phyloP scores from a whole-genome alignment of 2,113 vertebrate genomes.

The Ahaetulla prasina region DNA sequence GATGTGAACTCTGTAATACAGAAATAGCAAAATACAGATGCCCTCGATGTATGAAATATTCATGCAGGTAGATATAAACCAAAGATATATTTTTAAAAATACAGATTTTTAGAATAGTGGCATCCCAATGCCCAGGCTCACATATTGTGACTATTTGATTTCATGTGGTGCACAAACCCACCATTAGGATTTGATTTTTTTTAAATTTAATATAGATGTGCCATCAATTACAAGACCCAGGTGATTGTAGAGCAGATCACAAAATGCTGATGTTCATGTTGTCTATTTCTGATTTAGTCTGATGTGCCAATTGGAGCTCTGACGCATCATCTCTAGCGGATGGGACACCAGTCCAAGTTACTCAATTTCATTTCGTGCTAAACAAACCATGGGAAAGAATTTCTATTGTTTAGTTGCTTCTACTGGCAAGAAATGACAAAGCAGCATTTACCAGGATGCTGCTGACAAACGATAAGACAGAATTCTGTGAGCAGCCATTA shows the following conservation, averaged over 20 bases:
- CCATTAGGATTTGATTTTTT: not conserved
- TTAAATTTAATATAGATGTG: not conserved
- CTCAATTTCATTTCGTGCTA: not conserved
- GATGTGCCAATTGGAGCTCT: not conserved
- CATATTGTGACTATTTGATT: not conserved
- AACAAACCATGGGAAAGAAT: not conserved
- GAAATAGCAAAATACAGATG: slow-evolving; percentile 89
- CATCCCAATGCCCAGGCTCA: not conserved
- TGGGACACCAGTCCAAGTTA: not conserved
- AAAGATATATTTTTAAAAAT: not conserved
- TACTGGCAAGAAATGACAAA: not conserved
- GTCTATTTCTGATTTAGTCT: not conserved
- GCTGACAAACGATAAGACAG: not conserved
- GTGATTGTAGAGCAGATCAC: not conserved
- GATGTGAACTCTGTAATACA: slow-evolving; percentile 82
- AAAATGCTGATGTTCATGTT: not conserved
- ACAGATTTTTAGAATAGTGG: not conserved
- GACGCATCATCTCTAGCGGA: not conserved
- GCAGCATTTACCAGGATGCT: not conserved
- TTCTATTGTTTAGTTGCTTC: not conserved
- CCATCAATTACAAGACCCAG: not conserved
- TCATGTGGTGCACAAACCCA: not conserved
- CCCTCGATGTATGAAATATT: slow-evolving; percentile 82
- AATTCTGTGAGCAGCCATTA: not conserved
- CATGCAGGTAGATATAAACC: slow-evolving; percentile 80